phyloP scores from a whole-genome alignment of 1,140 invertebrate genomes.

The Megalopta genalis region DNA sequence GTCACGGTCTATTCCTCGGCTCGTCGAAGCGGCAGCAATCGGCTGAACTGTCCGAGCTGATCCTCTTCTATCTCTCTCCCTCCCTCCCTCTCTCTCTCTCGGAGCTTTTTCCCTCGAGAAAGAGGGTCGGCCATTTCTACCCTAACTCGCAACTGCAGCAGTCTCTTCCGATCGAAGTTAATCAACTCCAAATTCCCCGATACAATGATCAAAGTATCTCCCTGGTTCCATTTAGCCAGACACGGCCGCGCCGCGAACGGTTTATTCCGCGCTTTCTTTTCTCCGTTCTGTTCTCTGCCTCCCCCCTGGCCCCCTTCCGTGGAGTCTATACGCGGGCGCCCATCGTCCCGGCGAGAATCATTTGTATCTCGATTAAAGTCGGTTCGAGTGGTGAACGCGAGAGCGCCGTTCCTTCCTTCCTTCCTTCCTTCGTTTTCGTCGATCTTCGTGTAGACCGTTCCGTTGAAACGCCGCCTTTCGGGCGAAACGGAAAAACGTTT shows the following conservation, averaged over 20 bases:
- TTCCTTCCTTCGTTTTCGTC: neutral
- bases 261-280: slow-evolving; percentile 2
- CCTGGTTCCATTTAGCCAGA: neutral
- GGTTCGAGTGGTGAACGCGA: neutral
- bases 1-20: neutral
- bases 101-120: neutral
- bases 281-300: too few relatives aligned
- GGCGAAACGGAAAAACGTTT: slow-evolving; percentile 9
- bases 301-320: too few relatives aligned
- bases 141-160: neutral
- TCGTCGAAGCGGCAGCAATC: neutral
- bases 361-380: slow-evolving; percentile 19
- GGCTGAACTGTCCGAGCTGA: neutral
- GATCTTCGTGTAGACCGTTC: neutral
- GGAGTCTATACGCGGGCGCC: too few relatives aligned
- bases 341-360: neutral
- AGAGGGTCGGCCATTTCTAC: neutral
- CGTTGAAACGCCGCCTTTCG: neutral
- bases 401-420: too few relatives aligned
- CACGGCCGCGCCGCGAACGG: neutral
- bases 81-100: neutral
- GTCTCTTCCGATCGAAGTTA: slow-evolving; percentile 36
- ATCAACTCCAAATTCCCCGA: slow-evolving; percentile 35
- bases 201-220: slow-evolving; percentile 22
- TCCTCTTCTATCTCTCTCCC: too few relatives aligned